Percentiles rank a stretch among this genome's conserved stretches.
Conservation (phyloP, 2,797 vertebrate species). For the Xiphophorus birchmanni region DNA sequence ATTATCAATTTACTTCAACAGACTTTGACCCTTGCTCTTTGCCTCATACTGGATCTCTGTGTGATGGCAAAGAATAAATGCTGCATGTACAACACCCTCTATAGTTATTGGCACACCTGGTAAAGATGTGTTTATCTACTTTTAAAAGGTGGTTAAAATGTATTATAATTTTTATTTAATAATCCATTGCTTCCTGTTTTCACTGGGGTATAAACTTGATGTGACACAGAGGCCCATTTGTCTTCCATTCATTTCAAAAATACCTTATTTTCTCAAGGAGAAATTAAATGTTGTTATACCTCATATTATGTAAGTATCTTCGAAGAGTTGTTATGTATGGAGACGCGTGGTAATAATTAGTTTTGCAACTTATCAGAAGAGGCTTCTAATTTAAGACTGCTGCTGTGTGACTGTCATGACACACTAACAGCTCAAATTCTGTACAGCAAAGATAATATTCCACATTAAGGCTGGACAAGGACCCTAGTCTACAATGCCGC, state of each 20-base stretch:
- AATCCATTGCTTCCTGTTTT: neutral
- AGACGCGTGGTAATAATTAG: neutral
- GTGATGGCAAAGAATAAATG: neutral
- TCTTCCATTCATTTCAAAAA: neutral
- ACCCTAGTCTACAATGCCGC: neutral
- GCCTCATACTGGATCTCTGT: slow-evolving; percentile 3
- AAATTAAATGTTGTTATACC: neutral
- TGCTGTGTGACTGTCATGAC: neutral
- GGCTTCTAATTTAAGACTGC: neutral
- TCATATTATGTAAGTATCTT: neutral
- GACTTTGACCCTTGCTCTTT: slow-evolving; percentile 68
- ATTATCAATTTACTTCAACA: slow-evolving; percentile 50
- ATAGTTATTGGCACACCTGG: neutral
- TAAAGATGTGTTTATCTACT: neutral
- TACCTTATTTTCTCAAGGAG: neutral
- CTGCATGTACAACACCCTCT: neutral
- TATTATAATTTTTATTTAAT: neutral
- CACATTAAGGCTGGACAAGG: neutral
- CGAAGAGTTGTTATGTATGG: neutral
- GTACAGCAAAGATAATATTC: neutral
- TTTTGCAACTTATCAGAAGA: neutral
- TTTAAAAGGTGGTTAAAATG: neutral
- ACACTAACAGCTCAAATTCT: neutral
- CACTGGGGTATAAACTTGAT: neutral
- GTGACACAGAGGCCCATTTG: neutral